Evolutionary conservation across 2,113 vertebrate species (phyloP), one percentile per base, ranked within the genome.

Genomic region (Oxygymnocypris stewartii): DNA sequence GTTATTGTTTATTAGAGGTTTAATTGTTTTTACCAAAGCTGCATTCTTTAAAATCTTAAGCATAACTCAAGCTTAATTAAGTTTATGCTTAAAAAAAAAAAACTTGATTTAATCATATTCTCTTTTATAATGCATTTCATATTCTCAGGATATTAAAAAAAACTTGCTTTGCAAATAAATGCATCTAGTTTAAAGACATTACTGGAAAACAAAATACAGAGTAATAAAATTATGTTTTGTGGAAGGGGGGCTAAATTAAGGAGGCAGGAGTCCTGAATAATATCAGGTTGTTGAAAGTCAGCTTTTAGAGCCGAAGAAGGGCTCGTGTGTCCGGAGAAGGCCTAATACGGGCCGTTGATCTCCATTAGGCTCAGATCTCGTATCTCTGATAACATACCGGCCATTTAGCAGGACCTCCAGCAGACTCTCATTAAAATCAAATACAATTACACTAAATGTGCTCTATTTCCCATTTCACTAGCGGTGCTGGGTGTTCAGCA

Each of bases 401-500:
- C 77, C 80, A 85, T 90, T 90, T 90, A 90, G 79, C 25, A 2
- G 84, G 90, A 91, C 63, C 42, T 61, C 88, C 86, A 91, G 92
- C 92, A 91, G 84, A 84, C 88, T 61, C 79, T 84, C 16, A 78
- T 31, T 79, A 86, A 85, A 71, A 89, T 85, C 82, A 85, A 92
- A 87, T 88, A 80, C 85, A 91, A 90, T 92, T 90, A 92, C 91
- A 71, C 79, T 92, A 90, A 93, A 91, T 91, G 89, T 88, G 89
- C 88, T 84, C 87, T 92, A 93, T 92, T 89, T 92, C 86, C 90
- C 87, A 90, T 92, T 91, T 89, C 86, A 91, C 87, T 89, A 90
- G 88, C 82, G 77, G 78, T 85, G 90, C 81, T 87, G 31, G 78
- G 83, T 88, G 91, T 93, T 90, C 89, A 92, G 90, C 82, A 67